Base-by-base conservation (phyloP, 2,797 vertebrate genomes). In the Cynopterus sphinx region DNA sequence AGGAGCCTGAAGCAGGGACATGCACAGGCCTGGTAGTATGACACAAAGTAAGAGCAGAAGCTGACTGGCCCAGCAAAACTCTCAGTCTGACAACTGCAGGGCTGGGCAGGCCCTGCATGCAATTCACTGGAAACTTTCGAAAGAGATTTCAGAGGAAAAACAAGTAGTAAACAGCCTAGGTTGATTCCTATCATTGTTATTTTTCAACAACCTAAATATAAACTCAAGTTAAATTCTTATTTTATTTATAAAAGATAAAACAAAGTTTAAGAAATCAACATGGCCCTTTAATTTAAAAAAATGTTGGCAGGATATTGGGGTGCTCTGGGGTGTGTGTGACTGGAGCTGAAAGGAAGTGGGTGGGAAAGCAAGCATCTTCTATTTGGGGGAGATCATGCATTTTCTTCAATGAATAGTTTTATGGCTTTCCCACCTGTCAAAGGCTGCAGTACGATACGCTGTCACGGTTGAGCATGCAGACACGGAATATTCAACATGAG, bases 221-320 rank as follows among this genome's bases (percentile, higher is more conserved):
- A 24, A 68, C 9, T 5, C 9, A 10, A 73, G 24, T 39, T 63
- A 68, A 55, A 61, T 63, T 81, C 63, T 87, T 55, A 68, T 36
- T 82, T 71, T 79, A 43, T 67, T 75, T 21, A 6, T 53, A 87
- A 84, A 90, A 26, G 53, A 6, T 31, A 90, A 93, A 86, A 36
- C n/a, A 9, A 91, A 71, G 28, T 81, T 53, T 6, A 65, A 94
- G 78, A 91, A 86, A 77, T n/a, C 63, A 86, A 59, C 12, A 36
- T 17, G 61, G 36, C 4, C 11, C 24, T 88, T 84, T 87, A 51
- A 31, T 91, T 93, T 49, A n/a, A 83, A 73, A 67, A 73, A 41
- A 10, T 28, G 36, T 59, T 70, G 36, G n/a, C 21, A 73, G 51
- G 22, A 43, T 26, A 9, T 81, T 24, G 19, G 36, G 10, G 36